Conservation (phyloP, 2,888 invertebrate species). For the Agrotis exclamationis region DNA sequence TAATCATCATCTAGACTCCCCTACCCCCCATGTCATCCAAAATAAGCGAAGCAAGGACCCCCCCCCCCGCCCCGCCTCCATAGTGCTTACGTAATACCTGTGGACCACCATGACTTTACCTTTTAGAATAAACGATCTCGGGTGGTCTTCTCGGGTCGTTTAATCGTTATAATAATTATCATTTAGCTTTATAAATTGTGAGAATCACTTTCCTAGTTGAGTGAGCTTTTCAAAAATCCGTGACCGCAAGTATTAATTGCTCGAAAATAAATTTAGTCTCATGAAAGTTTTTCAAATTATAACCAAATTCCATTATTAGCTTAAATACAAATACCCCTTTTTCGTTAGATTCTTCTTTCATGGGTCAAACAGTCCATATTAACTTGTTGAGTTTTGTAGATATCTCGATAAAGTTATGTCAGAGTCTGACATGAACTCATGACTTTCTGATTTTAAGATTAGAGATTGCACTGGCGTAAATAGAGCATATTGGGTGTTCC, state of each 20-base stretch:
- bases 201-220: not conserved
- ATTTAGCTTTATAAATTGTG: not conserved
- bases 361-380: not conserved
- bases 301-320: not conserved
- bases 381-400: slow-evolving; percentile 4
- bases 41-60: too few relatives aligned
- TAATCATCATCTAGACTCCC: too few relatives aligned
- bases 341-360: too few relatives aligned
- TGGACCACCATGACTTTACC: too few relatives aligned
- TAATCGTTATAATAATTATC: not conserved
- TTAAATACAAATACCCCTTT: too few relatives aligned
- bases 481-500: not conserved
- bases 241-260: not conserved
- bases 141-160: not conserved
- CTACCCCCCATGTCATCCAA: too few relatives aligned
- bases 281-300: not conserved
- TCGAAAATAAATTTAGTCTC: not conserved
- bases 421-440: too few relatives aligned
- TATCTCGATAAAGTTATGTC: not conserved
- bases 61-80: too few relatives aligned
- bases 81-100: too few relatives aligned
- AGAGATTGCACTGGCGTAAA: too few relatives aligned
- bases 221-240: not conserved
- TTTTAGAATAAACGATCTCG: too few relatives aligned
- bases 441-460: too few relatives aligned